Base-by-base conservation (phyloP, 1,140 invertebrate genomes). In the Carposina sasakii region DNA sequence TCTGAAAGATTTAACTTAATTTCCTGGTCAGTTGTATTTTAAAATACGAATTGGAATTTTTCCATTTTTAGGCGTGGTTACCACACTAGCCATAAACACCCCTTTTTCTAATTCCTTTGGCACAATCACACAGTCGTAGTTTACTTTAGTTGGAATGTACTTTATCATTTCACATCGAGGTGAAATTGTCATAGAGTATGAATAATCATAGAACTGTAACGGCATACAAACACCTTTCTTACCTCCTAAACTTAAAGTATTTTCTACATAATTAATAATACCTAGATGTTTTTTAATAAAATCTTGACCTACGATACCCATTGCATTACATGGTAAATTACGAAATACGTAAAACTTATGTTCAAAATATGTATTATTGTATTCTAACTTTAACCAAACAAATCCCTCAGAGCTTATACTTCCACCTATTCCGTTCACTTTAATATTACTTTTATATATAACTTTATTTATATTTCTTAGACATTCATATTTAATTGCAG, bases 231-330 rank as follows among this genome's bases (percentile, higher is more conserved):
- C 33, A 33, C 3, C n/a, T 15, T 4, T n/a, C 10, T 8, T 16
- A 17, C 19, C n/a, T 34, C 15, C 19, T 13, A 40, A 16, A 40
- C 12, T 21, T 9, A 40, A 40, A 9, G 37, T 40, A 21, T 40
- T 16, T 13, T 21, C 22, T 12, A 21, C 19, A 15, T 21, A 40
- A 20, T 40, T 3, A 2, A 20, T 16, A 3, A 21, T 21, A 40
- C 37, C 37, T 9, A 21, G 8, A 21, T 40, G 13, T 21, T 40
- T 40, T 23, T 40, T 40, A 17, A 40, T 40, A 40, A 40, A 40
- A 40, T 40, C 37, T 40, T 40, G 37, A 21, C 37, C 37, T 40
- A 40, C 2, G 2, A 40, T 40, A 9, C 37, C 37, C 17, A 13
- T 20, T 12, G 37, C 37, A 12, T 20, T 40, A 21, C 37, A 40